A percentile compares a stretch with the other conserved stretches of the same genome.
Conservation (phyloP, 1,140 invertebrate genomes). For the Zaprionus inermis region DNA sequence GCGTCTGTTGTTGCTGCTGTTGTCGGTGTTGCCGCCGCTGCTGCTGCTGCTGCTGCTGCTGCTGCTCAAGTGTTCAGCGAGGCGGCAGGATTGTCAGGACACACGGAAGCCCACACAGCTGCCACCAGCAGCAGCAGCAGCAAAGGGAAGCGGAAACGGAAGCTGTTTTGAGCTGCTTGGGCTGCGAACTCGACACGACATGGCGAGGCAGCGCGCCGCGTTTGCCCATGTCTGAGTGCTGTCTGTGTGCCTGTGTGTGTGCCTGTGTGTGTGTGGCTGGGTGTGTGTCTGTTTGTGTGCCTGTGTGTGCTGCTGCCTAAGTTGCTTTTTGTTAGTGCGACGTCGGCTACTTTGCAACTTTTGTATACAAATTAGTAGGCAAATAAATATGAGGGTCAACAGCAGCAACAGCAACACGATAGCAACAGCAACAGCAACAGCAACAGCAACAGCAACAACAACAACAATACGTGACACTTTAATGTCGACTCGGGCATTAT, state of each 20-base stretch:
- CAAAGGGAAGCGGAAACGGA: slow-evolving; percentile 65
- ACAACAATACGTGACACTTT: slow-evolving; percentile 19
- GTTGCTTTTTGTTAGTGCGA: slow-evolving; percentile 26
- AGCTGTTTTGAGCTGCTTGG: slow-evolving; percentile 64
- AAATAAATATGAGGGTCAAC: slow-evolving; percentile 72
- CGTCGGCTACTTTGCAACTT: slow-evolving; percentile 48
- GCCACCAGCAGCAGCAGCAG: slow-evolving; percentile 10
- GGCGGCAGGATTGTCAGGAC: slow-evolving; percentile 39
- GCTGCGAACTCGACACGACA: slow-evolving; percentile 36
- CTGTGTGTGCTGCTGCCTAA: slow-evolving; percentile 1
- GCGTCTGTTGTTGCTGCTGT: slow-evolving; percentile 23
- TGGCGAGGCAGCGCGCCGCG: slow-evolving; percentile 11
- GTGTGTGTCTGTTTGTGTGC: slow-evolving; percentile 1
- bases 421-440: slow-evolving; percentile 19
- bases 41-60: slow-evolving; percentile 39
- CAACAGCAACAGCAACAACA: slow-evolving; percentile 17
- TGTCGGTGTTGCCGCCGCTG: slow-evolving; percentile 43
- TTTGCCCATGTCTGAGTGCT: neutral
- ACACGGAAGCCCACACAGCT: neutral
- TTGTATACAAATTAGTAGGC: slow-evolving; percentile 71
- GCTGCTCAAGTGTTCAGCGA: slow-evolving; percentile 63
- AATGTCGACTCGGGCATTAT: slow-evolving; percentile 18
- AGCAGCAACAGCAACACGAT: slow-evolving; percentile 12
- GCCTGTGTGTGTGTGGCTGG: slow-evolving; percentile 7
- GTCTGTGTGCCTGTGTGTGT: slow-evolving; percentile 10